Percentiles rank a stretch among this genome's conserved stretches.
These are phyloP conservation scores for Toxotes jaculatrix DNA, from an alignment of 2,113 vertebrate species.

Conservation along the genomic window DNA sequence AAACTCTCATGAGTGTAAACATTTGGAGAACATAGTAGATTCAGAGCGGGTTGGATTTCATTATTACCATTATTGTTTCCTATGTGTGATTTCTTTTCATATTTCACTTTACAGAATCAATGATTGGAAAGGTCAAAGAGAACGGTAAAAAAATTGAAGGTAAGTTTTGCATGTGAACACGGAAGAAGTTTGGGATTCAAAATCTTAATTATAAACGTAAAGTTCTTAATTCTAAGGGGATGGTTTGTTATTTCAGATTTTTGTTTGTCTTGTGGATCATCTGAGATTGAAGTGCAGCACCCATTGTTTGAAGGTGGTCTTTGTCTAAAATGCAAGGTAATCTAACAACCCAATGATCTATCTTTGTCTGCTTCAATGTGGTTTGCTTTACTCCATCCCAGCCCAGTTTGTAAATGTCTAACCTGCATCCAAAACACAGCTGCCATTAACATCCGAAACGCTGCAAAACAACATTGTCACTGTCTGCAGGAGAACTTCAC, in stretches of 20 bases:
- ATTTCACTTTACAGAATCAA: slow-evolving; percentile 82
- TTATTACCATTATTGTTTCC: background rate
- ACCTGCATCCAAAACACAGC: slow-evolving; percentile 32
- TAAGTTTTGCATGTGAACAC: slow-evolving; percentile 55
- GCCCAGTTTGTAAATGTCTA: slow-evolving; percentile 36
- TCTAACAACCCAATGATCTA: background rate
- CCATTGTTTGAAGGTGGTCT: slow-evolving; percentile 94
- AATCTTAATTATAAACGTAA: background rate
- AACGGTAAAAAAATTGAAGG: slow-evolving; percentile 88
- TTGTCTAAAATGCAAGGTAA: slow-evolving; percentile 91
- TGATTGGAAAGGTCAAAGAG: slow-evolving; percentile 81
- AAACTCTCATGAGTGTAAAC: background rate
- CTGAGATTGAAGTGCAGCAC: slow-evolving; percentile 85
- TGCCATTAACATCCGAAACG: slow-evolving; percentile 25
- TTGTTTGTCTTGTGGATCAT: slow-evolving; percentile 90
- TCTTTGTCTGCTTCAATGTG: background rate
- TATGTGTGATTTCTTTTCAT: background rate
- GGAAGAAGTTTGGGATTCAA: background rate
- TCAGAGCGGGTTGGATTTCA: background rate
- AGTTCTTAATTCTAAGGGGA: background rate
- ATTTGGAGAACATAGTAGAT: background rate
- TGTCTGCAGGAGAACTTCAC: slow-evolving; percentile 89
- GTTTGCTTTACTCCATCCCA: slow-evolving; percentile 34
- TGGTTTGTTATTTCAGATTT: slow-evolving; percentile 83
- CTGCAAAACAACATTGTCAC: slow-evolving; percentile 18